phyloP scores from a whole-genome alignment of 2,888 invertebrate species.

The Endomychus coccineus region DNA sequence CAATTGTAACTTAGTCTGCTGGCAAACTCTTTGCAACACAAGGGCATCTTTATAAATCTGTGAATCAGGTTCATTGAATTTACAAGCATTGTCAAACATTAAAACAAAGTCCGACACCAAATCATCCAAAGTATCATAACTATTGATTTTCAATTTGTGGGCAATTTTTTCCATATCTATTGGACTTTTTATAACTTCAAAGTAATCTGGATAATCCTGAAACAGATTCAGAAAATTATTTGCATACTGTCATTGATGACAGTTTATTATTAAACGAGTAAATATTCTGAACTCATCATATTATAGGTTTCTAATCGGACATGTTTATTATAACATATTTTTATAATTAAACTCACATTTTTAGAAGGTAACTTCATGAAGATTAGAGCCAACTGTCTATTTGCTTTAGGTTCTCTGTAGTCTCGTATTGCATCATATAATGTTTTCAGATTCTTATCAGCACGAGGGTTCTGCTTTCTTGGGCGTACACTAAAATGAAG shows the following conservation, averaged over 20 bases:
- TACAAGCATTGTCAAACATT: constrained; percentile 96
- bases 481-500: constrained; percentile 36
- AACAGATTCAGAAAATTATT: no score
- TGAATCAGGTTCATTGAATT: constrained; percentile 95
- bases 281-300: no score
- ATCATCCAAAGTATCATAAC: constrained; percentile 78
- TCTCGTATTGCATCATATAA: constrained; percentile 86
- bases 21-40: constrained; percentile 80
- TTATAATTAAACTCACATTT: constrained; percentile 46
- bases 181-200: constrained; percentile 92
- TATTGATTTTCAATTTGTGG: constrained; percentile 68
- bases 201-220: constrained; percentile 92
- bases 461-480: constrained; percentile 49
- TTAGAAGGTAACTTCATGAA: constrained; percentile 94
- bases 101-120: constrained; percentile 81
- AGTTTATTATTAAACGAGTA: no score
- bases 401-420: constrained; percentile 74
- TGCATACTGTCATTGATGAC: no score
- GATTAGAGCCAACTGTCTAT: constrained; percentile 84
- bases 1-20: constrained; percentile 86
- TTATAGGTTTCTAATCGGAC: no score
- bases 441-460: constrained; percentile 73
- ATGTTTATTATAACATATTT: not conserved
- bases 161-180: constrained; percentile 94
- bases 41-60: constrained; percentile 96